These are phyloP conservation scores for Periophthalmus modestus DNA, from an alignment of 2,113 vertebrate species.

Conservation along the genomic window DNA sequence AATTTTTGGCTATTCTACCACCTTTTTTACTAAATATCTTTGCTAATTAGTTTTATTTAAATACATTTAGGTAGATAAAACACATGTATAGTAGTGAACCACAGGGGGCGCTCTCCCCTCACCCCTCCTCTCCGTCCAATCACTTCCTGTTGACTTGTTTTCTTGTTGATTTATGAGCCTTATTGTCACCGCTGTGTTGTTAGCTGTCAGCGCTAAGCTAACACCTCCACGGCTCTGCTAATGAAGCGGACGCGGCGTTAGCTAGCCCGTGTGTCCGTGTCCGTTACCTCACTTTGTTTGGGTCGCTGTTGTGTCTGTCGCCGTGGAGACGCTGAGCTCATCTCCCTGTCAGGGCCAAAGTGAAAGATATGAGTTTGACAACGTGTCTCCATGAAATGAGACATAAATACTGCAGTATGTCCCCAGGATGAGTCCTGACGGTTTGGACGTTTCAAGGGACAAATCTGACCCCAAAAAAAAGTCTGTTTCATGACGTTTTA, in stretches of 20 bases:
- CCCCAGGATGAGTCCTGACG: neutral
- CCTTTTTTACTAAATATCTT: too few species aligned
- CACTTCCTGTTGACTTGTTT: conserved; percentile 8
- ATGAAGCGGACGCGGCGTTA: conserved; percentile 54
- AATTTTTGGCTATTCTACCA: too few species aligned
- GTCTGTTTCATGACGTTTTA: too few species aligned
- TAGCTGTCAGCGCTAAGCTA: conserved; percentile 30
- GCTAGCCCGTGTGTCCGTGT: conserved; percentile 11
- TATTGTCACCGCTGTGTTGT: conserved; percentile 20
- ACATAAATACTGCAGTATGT: neutral
- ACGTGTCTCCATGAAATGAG: neutral
- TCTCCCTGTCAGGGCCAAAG: neutral
- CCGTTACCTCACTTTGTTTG: conserved; percentile 56
- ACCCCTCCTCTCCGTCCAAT: too few species aligned
- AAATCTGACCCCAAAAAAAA: too few species aligned
- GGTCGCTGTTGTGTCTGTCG: conserved; percentile 47
- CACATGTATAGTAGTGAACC: neutral
- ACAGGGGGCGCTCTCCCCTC: neutral
- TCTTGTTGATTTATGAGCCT: conserved; percentile 36
- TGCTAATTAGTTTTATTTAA: too few species aligned
- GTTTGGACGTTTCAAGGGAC: neutral
- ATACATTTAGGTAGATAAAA: neutral
- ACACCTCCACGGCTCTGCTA: conserved; percentile 56
- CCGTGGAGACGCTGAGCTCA: conserved; percentile 49
- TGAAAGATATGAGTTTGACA: neutral